Conservation (phyloP, 1,140 invertebrate genomes). For the Catajapyx aquilonaris region DNA sequence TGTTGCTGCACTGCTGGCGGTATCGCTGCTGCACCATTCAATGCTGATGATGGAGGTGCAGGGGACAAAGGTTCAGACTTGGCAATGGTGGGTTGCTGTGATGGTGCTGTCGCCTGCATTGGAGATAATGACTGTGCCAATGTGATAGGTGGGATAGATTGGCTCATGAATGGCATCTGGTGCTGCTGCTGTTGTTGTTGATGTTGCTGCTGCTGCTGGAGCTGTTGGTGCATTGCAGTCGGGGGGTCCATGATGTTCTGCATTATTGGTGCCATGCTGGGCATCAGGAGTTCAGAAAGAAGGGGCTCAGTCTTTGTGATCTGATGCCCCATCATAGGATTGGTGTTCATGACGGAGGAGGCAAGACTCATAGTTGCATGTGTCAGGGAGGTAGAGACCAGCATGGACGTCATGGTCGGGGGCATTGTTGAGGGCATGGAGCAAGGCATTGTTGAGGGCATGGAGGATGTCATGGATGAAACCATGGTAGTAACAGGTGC, state of each 20-base stretch:
- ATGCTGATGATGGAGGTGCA: constrained; percentile 16
- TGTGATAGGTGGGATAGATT: constrained; percentile 11
- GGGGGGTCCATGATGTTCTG: no score
- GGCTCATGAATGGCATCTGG: constrained; percentile 1
- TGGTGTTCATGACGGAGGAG: no score
- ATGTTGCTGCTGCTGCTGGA: constrained; percentile 17
- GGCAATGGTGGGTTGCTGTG: constrained; percentile 16
- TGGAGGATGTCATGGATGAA: not conserved
- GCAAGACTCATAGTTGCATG: no score
- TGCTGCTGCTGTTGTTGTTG: constrained; percentile 7
- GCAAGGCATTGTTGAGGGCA: no score
- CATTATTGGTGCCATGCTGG: no score
- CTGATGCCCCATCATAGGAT: no score
- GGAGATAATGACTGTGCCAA: constrained; percentile 9
- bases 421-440: no score
- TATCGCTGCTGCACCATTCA: constrained; percentile 15
- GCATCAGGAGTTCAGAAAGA: no score
- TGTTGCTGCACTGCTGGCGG: constrained; percentile 17
- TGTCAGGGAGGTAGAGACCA: no score
- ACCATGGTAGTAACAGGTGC: not conserved
- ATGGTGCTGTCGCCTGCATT: not conserved
- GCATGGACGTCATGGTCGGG: no score
- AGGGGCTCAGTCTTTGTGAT: no score
- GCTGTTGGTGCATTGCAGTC: constrained; percentile 16
- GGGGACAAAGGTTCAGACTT: constrained; percentile 20